Base-by-base conservation (phyloP, 2,113 vertebrate species). In the Cyanistes caeruleus region DNA sequence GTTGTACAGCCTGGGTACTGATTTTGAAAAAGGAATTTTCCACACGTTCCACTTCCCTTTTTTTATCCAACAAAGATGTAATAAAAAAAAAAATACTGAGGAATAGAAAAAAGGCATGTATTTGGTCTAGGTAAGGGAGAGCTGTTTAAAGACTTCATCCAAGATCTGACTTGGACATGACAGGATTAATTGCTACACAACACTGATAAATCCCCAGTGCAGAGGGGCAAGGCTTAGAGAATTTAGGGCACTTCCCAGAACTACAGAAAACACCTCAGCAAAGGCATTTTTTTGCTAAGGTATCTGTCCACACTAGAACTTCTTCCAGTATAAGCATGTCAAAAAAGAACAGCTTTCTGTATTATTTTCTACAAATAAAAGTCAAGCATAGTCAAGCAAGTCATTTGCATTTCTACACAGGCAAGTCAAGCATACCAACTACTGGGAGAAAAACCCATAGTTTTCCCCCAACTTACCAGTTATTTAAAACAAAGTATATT, bases 371-470 rank as follows among this genome's bases (percentile, higher is more conserved):
- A 84, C 39, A 39, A 39, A 39, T 39, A 39, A 39, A 39, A 39
- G 39, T 39, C 39, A 39, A 39, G 39, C 39, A 39, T 39, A 39
- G 39, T 39, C 39, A 39, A 39, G 39, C 39, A 39, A 39, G 39
- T 39, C 8, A 39, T 9, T 39, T 39, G 39, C 39, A 39, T 12
- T 39, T 39, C 39, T 39, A 39, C 39, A 39, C 11, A 39, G 28
- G 27, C 10, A 78, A 84, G 24, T 41, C 18, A 74, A 65, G 19
- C 13, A 49, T 5, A 63, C 2, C 7, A 89, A 25, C 35, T 25
- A 77, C 17, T n/a, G 17, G 5, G 25, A 80, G 27, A 20, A 68
- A 82, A 9, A 2, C 7, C 0, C 5, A 0, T 31, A 4, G 17
- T 35, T 44, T 55, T 10, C 11, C 30, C 44, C 46, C 52, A 67